A percentile compares a stretch with the other conserved stretches of the same genome.
Evolutionary conservation across 1,140 invertebrate genomes (phyloP).

Genomic region (Drosophila oshimai): DNA sequence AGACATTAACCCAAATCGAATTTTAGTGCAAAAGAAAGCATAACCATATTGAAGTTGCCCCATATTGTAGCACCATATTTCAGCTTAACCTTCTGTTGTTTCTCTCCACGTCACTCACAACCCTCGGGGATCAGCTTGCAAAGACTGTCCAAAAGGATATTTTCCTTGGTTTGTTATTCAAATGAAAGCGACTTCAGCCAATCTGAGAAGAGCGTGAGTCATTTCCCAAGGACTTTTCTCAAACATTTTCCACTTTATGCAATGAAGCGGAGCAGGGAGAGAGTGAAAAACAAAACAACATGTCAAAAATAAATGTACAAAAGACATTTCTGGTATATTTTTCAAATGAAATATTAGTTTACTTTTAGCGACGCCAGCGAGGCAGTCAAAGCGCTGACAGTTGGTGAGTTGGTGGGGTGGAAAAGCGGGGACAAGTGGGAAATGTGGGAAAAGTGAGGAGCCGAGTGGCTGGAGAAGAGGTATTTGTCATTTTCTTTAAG

Average conservation of each 20-base stretch:
- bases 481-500: constrained; percentile 79
- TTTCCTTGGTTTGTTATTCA: constrained; percentile 67
- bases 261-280: constrained; percentile 41
- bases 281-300: constrained; percentile 75
- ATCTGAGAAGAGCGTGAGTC: constrained; percentile 42
- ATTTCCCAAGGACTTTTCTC: constrained; percentile 61
- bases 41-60: neutral
- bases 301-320: constrained; percentile 80
- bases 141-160: constrained; percentile 48
- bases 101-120: neutral
- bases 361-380: constrained; percentile 64
- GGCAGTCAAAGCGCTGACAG: constrained; percentile 74
- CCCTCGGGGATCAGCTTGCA: constrained; percentile 19
- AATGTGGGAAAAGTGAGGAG: neutral
- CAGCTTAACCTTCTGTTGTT: neutral
- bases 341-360: constrained; percentile 80
- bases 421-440: neutral
- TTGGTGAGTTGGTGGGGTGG: constrained; percentile 10
- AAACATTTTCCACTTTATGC: constrained; percentile 65
- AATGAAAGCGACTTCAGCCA: constrained; percentile 68
- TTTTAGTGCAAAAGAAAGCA: neutral
- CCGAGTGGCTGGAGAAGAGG: constrained; percentile 9
- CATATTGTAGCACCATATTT: constrained; percentile 21
- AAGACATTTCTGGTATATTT: constrained; percentile 77
- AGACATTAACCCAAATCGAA: constrained; percentile 22